Base-by-base conservation (phyloP, 2,888 invertebrate genomes). In the Andrena trimmerana region DNA sequence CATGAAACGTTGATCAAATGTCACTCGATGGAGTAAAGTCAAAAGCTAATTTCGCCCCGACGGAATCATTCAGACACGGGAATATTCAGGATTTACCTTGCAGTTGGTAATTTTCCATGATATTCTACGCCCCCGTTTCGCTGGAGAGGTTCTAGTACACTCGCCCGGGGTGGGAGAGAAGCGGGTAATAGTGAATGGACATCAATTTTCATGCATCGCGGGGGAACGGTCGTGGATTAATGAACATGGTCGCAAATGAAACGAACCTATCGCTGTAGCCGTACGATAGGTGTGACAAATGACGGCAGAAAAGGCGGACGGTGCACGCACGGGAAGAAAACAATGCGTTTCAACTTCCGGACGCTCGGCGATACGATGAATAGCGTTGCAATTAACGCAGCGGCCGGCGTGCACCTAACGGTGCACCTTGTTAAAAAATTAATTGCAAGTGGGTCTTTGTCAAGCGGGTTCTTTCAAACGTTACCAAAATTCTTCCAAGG, bases 241-340 rank as follows among this genome's bases (percentile, higher is more conserved):
- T 81, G 87, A 87, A 81, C 81, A 75, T 60, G 76, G 79, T 80
- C 81, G 85, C 81, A 85, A 83, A 87, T 87, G 87, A 80, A 87
- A 87, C 83, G 81, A 78, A 81, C 76, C 82, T 82, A 86, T 82
- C 82, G 80, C 70, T 42, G 70, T 20, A 60, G 65, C 48, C 52
- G 78, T 78, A 85, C 85, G 83, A 82, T 83, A 85, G 78, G 83
- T 84, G 85, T 85, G 87, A 87, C 85, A 87, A 87, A 87, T 86
- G 87, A 72, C 68, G 66, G 62, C 36, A 70, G 57, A 69, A 63
- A 78, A 79, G 82, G 69, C 83, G 72, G 69, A 42, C 66, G 75
- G 62, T 71, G 62, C 75, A 78, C 69, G 79, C 71, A 59, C 62
- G 50, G 68, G 59, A 86, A 80, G 80, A 74, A 78, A 75, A 75